Conservation (phyloP, 2,797 vertebrate genomes). For the Gobio occitaniae region DNA sequence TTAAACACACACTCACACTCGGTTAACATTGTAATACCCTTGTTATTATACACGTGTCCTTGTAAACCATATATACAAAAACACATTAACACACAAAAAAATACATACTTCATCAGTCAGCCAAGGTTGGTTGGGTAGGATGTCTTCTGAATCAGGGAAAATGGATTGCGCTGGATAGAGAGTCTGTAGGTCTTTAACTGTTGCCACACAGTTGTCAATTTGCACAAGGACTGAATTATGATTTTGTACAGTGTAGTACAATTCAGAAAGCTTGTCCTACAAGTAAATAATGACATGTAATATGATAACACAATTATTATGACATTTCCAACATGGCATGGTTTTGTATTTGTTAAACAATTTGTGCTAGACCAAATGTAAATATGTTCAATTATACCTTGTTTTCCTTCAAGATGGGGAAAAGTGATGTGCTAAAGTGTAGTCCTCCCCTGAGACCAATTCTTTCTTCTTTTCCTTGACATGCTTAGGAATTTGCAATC, state of each 20-base stretch:
- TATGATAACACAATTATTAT: background rate
- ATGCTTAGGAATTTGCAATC: too few relatives aligned
- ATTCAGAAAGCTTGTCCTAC: conserved; percentile 1
- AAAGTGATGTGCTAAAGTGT: background rate
- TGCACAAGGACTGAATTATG: background rate
- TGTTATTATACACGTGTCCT: background rate
- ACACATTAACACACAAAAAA: too few relatives aligned
- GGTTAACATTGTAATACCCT: too few relatives aligned
- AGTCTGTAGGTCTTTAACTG: background rate
- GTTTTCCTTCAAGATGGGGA: conserved; percentile 3
- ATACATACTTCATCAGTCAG: conserved; percentile 5
- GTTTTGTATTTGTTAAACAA: background rate
- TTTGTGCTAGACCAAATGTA: background rate
- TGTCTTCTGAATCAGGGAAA: background rate
- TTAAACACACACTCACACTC: too few relatives aligned
- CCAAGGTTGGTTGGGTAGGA: background rate
- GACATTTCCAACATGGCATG: background rate
- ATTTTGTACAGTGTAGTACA: conserved; percentile 3
- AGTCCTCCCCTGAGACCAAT: background rate
- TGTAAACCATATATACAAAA: too few relatives aligned
- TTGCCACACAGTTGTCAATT: background rate
- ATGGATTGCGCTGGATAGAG: background rate
- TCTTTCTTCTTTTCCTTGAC: too few relatives aligned
- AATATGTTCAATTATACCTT: background rate
- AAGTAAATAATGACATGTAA: background rate